A percentile compares a stretch with the other conserved stretches of the same genome.
phyloP scores from a whole-genome alignment of 2,888 invertebrate genomes.

The Diogma glabrata region DNA sequence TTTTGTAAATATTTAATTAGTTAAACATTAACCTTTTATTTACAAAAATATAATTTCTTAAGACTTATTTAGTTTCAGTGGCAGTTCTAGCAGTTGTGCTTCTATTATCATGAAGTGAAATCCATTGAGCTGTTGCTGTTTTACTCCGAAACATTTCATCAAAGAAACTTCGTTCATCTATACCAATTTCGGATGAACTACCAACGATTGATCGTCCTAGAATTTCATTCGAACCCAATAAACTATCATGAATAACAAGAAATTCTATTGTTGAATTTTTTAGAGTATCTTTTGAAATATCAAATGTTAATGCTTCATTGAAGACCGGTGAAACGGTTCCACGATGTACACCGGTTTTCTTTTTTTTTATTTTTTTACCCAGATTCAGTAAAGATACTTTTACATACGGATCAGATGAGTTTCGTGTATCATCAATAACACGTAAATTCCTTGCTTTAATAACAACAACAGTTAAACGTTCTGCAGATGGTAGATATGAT shows the following conservation, averaged over 20 bases:
- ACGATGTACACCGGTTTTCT: conserved; percentile 82
- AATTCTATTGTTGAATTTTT: conserved; percentile 46
- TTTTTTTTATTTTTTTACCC: conserved; percentile 83
- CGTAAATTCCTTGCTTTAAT: conserved; percentile 85
- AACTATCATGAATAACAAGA: conserved; percentile 47
- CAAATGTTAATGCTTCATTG: conserved; percentile 89
- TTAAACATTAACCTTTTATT: no score
- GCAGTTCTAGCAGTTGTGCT: no score
- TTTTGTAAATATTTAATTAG: no score
- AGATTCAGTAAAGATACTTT: conserved; percentile 81
- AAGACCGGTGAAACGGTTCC: conserved; percentile 80
- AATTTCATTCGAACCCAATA: conserved; percentile 46
- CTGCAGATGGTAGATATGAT: conserved; percentile 84
- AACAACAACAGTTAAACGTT: conserved; percentile 77
- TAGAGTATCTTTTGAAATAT: conserved; percentile 58
- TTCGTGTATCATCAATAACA: conserved; percentile 83
- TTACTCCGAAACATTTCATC: conserved; percentile 44
- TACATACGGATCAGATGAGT: conserved; percentile 90
- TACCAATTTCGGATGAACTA: conserved; percentile 33
- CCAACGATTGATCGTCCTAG: conserved; percentile 42
- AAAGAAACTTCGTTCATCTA: conserved; percentile 42
- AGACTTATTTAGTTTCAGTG: no score
- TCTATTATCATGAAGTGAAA: conserved; percentile 38
- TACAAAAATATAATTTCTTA: no score
- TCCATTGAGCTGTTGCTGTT: conserved; percentile 47